Evolutionary conservation across 2,113 vertebrate genomes (phyloP), one percentile per base, ranked within the genome.

Genomic region (Setophaga kirtlandii): DNA sequence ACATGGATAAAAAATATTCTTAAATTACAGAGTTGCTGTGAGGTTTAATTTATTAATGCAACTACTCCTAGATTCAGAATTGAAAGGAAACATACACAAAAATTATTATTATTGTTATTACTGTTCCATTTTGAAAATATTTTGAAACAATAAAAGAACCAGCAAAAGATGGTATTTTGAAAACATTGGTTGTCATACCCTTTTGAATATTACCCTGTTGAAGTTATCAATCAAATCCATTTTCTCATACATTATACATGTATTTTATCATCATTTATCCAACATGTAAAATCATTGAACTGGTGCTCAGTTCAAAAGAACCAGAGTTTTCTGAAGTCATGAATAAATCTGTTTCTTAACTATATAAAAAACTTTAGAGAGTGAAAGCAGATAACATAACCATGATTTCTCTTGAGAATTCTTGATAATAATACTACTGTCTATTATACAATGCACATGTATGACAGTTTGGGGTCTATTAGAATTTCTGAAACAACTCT

Each of bases 381-480:
- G 60, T 42, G 83, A 95, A 97, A 94, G 60, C 71, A 87, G 63
- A 63, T 64, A 96, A 88, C 10, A 87, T 53, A 93, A 56, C 35
- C 46, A 55, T 69, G 42, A 93, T 93, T 96, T 83, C 85, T 82
- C 79, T 85, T 83, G 70, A 91, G 77, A 97, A 92, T 86, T 89
- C 68, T 80, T 86, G 63, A 56, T 83, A 90, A 88, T 83, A 81
- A 90, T 89, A 87, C 31, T 58, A 44, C 47, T 70, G 75, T 30
- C 68, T 74, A 28, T 84, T 91, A 83, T 42, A 76, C n/a, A 70
- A 53, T 50, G 93, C 92, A 86, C 17, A 6, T 85, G 58, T 58
- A 53, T 96, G 90, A 94, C 92, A 95, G 68, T 92, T 94, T 94
- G 85, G 52, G 79, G 82, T 90, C 88, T 75, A 93, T 88, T 37